Evolutionary conservation across 2,797 vertebrate genomes (phyloP).

Genomic region (Arnoldichthys spilopterus): DNA sequence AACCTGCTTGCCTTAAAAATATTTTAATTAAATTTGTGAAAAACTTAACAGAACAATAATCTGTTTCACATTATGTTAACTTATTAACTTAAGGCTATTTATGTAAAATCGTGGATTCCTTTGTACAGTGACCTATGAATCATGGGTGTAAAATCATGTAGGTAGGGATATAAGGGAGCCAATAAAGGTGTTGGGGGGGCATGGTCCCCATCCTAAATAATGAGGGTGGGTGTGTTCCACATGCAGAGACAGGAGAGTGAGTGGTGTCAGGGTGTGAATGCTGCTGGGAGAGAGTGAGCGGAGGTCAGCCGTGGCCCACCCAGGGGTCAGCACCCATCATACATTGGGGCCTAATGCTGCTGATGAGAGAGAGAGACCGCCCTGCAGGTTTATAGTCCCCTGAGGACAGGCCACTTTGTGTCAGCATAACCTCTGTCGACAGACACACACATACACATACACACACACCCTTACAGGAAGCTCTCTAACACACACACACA

Average conservation of each 20-base stretch:
- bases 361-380: conserved; percentile 82
- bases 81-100: too few relatives aligned
- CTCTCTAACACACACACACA: background rate
- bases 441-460: conserved; percentile 62
- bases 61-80: too few relatives aligned
- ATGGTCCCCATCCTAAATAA: too few relatives aligned
- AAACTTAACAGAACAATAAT: too few relatives aligned
- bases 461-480: background rate
- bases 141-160: too few relatives aligned
- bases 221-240: background rate
- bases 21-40: too few relatives aligned
- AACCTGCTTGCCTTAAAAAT: too few relatives aligned
- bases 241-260: conserved; percentile 68
- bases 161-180: too few relatives aligned
- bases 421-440: conserved; percentile 83
- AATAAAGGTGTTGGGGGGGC: too few relatives aligned
- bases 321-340: conserved; percentile 81
- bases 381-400: conserved; percentile 70
- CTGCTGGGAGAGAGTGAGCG: conserved; percentile 74
- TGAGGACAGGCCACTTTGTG: conserved; percentile 73
- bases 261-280: conserved; percentile 53
- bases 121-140: too few relatives aligned
- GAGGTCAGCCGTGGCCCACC: conserved; percentile 64
- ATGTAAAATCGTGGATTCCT: too few relatives aligned
- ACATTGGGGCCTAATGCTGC: conserved; percentile 78